A percentile compares a stretch with the other conserved stretches of the same genome.
phyloP scores from a whole-genome alignment of 1,140 invertebrate genomes.

The Zaprionus gabonicus region DNA sequence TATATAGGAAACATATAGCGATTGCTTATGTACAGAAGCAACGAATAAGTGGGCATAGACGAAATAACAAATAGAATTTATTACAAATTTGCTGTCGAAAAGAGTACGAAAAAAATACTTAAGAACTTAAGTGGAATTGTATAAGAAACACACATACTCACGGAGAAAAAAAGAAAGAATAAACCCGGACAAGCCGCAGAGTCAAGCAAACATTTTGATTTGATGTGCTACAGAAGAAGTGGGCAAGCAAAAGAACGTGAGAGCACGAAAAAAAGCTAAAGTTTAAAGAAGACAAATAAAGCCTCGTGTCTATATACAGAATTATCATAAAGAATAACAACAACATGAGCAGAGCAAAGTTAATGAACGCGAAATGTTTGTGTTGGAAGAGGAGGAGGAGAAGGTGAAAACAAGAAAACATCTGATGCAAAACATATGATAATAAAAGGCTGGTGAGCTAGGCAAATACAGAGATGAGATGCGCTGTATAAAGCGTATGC shows the following conservation, averaged over 20 bases:
- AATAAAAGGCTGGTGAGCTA: conserved; percentile 24
- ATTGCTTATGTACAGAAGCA: conserved; percentile 36
- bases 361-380: conserved; percentile 73
- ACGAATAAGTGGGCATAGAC: conserved; percentile 47
- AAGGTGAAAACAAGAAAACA: conserved; percentile 48
- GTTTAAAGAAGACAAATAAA: background rate
- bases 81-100: conserved; percentile 68
- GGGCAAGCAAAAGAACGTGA: conserved; percentile 21
- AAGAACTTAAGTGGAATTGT: conserved; percentile 59
- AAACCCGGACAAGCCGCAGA: conserved; percentile 26
- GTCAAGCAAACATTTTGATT: conserved; percentile 67
- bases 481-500: background rate
- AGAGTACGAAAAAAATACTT: conserved; percentile 22
- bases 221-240: conserved; percentile 15
- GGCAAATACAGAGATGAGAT: conserved; percentile 6
- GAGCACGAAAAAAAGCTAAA: conserved; percentile 35
- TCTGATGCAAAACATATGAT: conserved; percentile 70
- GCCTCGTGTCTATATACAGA: conserved; percentile 47
- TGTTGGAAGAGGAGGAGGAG: conserved; percentile 5
- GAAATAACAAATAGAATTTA: conserved; percentile 64
- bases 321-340: conserved; percentile 53
- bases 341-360: conserved; percentile 30
- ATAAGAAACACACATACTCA: background rate
- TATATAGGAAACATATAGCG: conserved; percentile 44
- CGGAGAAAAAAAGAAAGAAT: conserved; percentile 48